A percentile compares a stretch with the other conserved stretches of the same genome.
phyloP scores from a whole-genome alignment of 2,797 vertebrate species.

The Coendou prehensilis region DNA sequence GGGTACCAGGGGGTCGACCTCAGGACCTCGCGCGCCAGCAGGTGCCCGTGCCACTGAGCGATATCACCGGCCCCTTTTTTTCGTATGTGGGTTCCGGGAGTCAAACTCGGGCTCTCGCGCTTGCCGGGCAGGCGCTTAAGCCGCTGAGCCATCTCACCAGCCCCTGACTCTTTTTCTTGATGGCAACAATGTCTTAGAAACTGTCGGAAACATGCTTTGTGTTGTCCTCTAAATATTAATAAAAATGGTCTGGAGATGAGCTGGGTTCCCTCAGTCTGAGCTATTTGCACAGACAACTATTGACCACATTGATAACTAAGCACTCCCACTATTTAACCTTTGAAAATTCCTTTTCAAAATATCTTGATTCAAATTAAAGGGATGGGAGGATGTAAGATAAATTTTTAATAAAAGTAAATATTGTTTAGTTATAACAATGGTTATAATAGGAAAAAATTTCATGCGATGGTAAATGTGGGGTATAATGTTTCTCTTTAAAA shows the following conservation, averaged over 20 bases:
- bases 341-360: constrained; percentile 35
- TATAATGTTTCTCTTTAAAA: constrained; percentile 34
- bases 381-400: not conserved
- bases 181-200: not conserved
- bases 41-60: no score
- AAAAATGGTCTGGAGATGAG: not conserved
- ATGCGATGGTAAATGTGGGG: constrained; percentile 1
- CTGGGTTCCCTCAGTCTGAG: not conserved
- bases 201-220: not conserved
- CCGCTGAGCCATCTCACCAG: no score
- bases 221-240: not conserved
- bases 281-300: not conserved
- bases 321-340: not conserved
- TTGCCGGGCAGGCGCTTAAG: no score
- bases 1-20: no score
- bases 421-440: not conserved
- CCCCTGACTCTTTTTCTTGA: not conserved
- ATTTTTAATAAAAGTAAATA: constrained; percentile 50
- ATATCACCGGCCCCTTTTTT: no score
- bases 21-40: no score
- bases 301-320: not conserved
- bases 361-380: constrained; percentile 4
- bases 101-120: no score
- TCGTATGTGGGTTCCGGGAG: no score
- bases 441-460: constrained; percentile 8